These are phyloP conservation scores for Cercopithecus neglectus DNA, from an alignment of 2,797 vertebrate species.

Conservation along the genomic window DNA sequence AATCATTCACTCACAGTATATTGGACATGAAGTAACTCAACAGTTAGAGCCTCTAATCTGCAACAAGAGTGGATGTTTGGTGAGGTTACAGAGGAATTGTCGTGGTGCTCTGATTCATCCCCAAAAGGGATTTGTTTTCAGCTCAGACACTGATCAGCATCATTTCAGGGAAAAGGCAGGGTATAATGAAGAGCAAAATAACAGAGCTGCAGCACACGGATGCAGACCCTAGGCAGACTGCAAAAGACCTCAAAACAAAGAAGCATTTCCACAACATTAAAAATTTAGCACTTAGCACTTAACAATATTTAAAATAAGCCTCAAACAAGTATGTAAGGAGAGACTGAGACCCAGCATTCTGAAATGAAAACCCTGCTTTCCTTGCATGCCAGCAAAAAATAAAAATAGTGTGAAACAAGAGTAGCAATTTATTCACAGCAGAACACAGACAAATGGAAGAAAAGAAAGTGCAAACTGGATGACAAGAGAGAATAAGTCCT, in stretches of 20 bases:
- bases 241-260: background rate
- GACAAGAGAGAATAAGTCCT: background rate
- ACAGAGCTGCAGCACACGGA: background rate
- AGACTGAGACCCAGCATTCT: background rate
- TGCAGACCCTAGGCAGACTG: background rate
- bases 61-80: background rate
- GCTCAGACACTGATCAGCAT: background rate
- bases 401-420: background rate
- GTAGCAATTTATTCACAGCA: background rate
- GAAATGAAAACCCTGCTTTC: background rate
- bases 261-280: background rate
- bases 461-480: background rate
- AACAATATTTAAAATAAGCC: background rate
- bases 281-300: background rate
- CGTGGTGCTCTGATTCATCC: background rate
- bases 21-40: background rate
- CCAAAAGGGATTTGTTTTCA: background rate
- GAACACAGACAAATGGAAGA: background rate
- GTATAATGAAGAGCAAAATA: background rate
- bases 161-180: background rate
- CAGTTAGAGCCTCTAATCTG: background rate
- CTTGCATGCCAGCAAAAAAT: background rate
- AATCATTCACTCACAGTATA: background rate
- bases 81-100: background rate
- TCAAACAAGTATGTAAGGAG: background rate